Evolutionary conservation across 1,140 invertebrate species (phyloP).

Genomic region (Antheraea mylitta): DNA sequence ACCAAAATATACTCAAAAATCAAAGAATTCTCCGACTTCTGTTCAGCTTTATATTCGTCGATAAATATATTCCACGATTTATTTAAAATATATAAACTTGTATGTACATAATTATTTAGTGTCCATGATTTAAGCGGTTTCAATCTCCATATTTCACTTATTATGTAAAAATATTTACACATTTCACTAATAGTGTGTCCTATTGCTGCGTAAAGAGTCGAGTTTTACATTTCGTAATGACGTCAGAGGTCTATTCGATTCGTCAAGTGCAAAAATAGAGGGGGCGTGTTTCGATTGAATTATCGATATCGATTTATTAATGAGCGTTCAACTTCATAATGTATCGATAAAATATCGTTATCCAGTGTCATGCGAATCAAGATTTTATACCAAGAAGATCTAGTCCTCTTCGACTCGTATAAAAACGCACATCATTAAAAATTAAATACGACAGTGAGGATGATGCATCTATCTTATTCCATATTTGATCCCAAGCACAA

Average conservation of each 20-base stretch:
- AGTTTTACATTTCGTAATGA: slow-evolving; percentile 61
- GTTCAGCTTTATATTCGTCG: not conserved
- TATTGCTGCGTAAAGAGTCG: slow-evolving; percentile 50
- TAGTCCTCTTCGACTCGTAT: not conserved
- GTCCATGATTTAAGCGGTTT: slow-evolving; percentile 31
- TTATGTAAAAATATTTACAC: slow-evolving; percentile 62
- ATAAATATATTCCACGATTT: not conserved
- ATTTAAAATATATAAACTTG: slow-evolving; percentile 8
- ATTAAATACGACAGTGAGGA: slow-evolving; percentile 24
- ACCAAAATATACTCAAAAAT: not conserved
- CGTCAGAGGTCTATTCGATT: slow-evolving; percentile 41
- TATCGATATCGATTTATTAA: not conserved
- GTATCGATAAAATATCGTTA: too few relatives aligned
- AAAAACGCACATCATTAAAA: not conserved
- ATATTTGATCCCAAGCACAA: slow-evolving; percentile 74
- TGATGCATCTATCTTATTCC: slow-evolving; percentile 50
- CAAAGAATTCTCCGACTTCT: not conserved
- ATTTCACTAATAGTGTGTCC: slow-evolving; percentile 37
- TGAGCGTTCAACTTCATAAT: not conserved
- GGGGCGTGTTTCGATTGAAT: not conserved
- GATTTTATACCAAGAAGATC: not conserved
- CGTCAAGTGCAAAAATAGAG: slow-evolving; percentile 4
- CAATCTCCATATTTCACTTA: slow-evolving; percentile 19
- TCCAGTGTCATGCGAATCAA: not conserved
- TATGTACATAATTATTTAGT: slow-evolving; percentile 6